Evolutionary conservation across 2,113 vertebrate species (phyloP), one percentile per base, ranked within the genome.

Genomic region (Phaethornis superciliosus): DNA sequence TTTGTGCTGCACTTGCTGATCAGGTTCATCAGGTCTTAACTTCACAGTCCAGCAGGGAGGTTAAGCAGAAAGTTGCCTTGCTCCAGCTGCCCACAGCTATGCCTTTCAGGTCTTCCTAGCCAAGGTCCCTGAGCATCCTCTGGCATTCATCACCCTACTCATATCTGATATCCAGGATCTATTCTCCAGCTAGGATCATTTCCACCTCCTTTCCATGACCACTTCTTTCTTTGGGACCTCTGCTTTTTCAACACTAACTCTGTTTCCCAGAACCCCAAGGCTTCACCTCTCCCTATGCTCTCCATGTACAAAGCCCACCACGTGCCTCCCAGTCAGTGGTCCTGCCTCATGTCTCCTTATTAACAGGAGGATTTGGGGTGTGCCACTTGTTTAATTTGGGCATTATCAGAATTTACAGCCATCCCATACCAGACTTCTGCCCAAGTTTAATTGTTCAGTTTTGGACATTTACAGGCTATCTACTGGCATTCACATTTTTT

Each of bases 401-500:
- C 40, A 42, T 47, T 27, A 12, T 33, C 33, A 56, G 54, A 60
- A 47, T 69, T 64, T 44, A 37, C 22, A 85, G 49, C 32, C 15
- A 13, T 15, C 60, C 27, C 37, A 28, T 9, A 62, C 15, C 30
- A 90, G 40, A 13, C 8, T 60, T 55, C 75, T 88, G 16, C 16
- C 52, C 1, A 3, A 79, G 47, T 12, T 51, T 54, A 32, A 10
- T 62, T 67, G 44, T 33, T 71, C 67, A 8, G 2, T 32, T 92
- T 64, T 47, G 55, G 67, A 33, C 2, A 1, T n/a, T 70, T 64
- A 42, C 0, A 1, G 35, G 42, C 22, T 35, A 33, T 60, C 30
- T 67, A 12, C 0, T 7, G 44, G 13, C 0, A 0, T 32, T 46
- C 56, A 58, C n/a, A 18, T 7, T 24, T 60, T 87, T 51, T 72